Evolutionary conservation across 2,888 invertebrate species (phyloP), one percentile per base, ranked within the genome.

Genomic region (Papilio elwesi): DNA sequence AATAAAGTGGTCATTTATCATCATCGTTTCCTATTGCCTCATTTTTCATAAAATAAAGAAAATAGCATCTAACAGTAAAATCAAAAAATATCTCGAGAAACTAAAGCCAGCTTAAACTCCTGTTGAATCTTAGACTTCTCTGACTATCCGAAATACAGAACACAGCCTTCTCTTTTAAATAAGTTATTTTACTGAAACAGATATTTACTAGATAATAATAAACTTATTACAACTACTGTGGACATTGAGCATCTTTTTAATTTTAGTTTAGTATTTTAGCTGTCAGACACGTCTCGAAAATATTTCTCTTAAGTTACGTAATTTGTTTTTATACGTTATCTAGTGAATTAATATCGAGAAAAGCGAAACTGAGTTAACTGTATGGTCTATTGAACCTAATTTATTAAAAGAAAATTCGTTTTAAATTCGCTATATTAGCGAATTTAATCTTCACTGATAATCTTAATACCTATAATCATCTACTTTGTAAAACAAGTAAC

Each of bases 281-380:
- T 70, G 16, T 52, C 53, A 16, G 62, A 53, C 70, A 68, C 66
- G 66, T 62, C 49, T 59, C 4, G 12, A 26, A 43, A 67, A 71
- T 67, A 71, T 67, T 65, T 71, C 67, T 38, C 26, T 16, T 12
- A 16, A 67, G 48, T 66, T 36, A 51, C 43, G 51, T 67, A 73
- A 67, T 62, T 67, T 12, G 36, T 47, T 70, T 69, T 43, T 51
- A 8, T 65, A 49, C 43, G 51, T 52, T 57, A 67, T 51, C 52
- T 43, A 5, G 8, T 15, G 51, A 59, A 71, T 59, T 71, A 52
- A 53, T 64, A 53, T 49, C 48, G 36, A 8, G 26, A 65, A 65
- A 65, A 13, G n/a, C 38, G 38, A 53, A 5, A 43, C 43, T 43
- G 9, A 10, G 9, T 11, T 38, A 59, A 38, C 13, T 59, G 9